Evolutionary conservation across 2,888 invertebrate genomes (phyloP), one percentile per base, ranked within the genome.

Genomic region (Calameuta pallipes): DNA sequence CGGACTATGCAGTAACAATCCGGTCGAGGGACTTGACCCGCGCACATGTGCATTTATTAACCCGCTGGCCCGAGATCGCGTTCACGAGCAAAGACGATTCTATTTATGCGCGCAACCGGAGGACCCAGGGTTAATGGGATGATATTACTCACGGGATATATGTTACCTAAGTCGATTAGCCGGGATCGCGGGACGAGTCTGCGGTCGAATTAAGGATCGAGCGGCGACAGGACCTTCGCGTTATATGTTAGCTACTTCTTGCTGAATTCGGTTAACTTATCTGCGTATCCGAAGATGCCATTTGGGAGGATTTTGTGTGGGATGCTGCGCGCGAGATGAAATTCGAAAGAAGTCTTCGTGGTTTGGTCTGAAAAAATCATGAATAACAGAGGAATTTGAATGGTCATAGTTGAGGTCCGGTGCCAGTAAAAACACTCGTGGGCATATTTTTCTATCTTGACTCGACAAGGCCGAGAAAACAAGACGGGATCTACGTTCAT

Each of bases 61-160:
- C 85, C 85, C 87, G 83, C 83, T 80, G 80, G 83, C 80, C 81
- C 82, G 80, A 79, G 81, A 80, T 85, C 85, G 81, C 82, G 78
- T 31, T 34, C 71, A 71, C 74, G 81, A 75, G 83, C 82, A 85
- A 86, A 86, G 88, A 88, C 86, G 88, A 88, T 88, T 88, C 88
- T 88, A 88, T 88, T 88, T 88, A 88, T 88, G 88, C 87, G 84
- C 84, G 82, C 84, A 84, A 78, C 80, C 87, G 82, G 83, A 83
- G 83, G 84, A 83, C 86, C 85, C 78, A 77, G 84, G 88, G 88
- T 88, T 88, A 88, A 88, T 88, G 85, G 82, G 87, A 84, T 85
- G 87, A 86, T 87, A 88, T 88, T 88, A 88, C 88, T 88, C 88
- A 88, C 83, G 83, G 86, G 86, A 86, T 86, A 84, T 85, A 33